Base-by-base conservation (phyloP, 2,113 vertebrate genomes). In the Shinisaurus crocodilurus region DNA sequence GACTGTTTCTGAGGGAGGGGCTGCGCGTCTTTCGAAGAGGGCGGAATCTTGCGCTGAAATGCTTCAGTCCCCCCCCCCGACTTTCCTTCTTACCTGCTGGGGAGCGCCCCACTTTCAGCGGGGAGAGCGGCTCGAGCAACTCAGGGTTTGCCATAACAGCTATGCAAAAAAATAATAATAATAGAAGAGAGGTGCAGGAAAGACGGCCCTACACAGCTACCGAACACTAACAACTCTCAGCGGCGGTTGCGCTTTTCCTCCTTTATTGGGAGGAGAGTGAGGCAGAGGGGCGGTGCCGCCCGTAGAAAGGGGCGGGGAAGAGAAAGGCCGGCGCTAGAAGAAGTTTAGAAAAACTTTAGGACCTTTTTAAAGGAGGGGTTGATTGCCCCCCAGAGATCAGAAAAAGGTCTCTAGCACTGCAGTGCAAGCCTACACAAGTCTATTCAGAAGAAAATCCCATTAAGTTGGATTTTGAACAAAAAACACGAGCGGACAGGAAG, bases 81-180 rank as follows among this genome's bases (percentile, higher is more conserved):
- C 48, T 29, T 7, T 85, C 77, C 43, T 48, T 54, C 93, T 91
- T 93, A 97, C 97, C 96, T 96, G 96, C 96, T 1, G 96, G 96
- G 89, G 82, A 92, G 79, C 93, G 95, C 1, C 95, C 95, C 76
- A 91, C 94, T 94, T 96, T 96, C 81, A 90, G 80, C 0, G 94
- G 92, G 32, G 93, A 86, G 16, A 63, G 85, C 45, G 90, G 93
- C 74, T 82, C 88, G 43, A 92, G 85, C 4, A 54, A 87, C 57
- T 94, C 96, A 7, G n/a, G 27, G 6, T 83, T 94, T 75, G 93
- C 89, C 96, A 96, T 95, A 37, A 29, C 60, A 1, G 8, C 34
- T 13, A 15, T 13, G 83, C 1, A 40, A 0, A 9, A 3, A 60
- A 12, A 40, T 8, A 32, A 13, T 25, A 10, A 0, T 1, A 0